phyloP scores from a whole-genome alignment of 2,888 invertebrate species.

The Diarsia dahlii region DNA sequence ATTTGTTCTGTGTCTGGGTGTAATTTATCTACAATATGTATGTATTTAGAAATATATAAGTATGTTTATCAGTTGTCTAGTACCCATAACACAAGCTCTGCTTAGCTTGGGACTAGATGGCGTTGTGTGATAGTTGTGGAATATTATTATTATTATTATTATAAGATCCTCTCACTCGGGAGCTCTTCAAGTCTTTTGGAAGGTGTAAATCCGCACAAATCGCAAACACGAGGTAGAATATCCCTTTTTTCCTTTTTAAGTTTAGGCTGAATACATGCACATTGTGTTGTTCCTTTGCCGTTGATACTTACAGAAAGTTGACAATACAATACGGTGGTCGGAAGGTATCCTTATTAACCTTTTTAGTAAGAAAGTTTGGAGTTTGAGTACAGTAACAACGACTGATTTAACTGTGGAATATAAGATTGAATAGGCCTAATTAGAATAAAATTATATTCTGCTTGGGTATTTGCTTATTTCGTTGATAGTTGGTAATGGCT shows the following conservation, averaged over 20 bases:
- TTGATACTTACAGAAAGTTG: conserved; percentile 29
- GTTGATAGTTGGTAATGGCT: background rate
- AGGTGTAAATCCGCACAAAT: conserved; percentile 31
- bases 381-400: conserved; percentile 9
- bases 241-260: background rate
- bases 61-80: too few relatives aligned
- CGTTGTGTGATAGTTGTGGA: too few relatives aligned
- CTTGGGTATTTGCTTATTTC: background rate
- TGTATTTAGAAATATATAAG: too few relatives aligned
- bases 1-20: too few relatives aligned
- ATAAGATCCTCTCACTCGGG: conserved; percentile 12
- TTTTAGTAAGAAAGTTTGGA: background rate
- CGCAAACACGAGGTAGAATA: conserved; percentile 6
- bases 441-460: background rate
- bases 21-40: too few relatives aligned
- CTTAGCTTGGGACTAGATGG: too few relatives aligned
- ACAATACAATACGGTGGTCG: background rate
- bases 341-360: background rate
- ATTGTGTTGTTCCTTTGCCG: background rate
- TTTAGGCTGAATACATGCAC: conserved; percentile 6
- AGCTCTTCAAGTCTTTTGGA: conserved; percentile 29
- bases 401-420: background rate
- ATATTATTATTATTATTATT: too few relatives aligned
- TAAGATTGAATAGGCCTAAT: conserved; percentile 16
- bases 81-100: too few relatives aligned